A percentile compares a stretch with the other conserved stretches of the same genome.
Evolutionary conservation across 2,113 vertebrate species (phyloP).

Genomic region (Trogon surrucura): DNA sequence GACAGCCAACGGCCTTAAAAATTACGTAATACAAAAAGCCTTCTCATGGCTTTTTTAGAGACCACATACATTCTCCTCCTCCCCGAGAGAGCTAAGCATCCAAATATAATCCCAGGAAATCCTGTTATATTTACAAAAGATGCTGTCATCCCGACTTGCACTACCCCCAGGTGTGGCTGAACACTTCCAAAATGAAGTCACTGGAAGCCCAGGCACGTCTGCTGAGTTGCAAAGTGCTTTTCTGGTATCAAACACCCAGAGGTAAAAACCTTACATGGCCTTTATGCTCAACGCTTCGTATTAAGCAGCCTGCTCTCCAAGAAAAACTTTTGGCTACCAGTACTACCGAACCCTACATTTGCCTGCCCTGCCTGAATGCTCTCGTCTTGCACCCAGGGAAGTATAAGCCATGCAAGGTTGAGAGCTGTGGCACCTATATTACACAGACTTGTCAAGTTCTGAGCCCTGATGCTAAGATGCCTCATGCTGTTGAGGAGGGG

Average conservation of each 20-base stretch:
- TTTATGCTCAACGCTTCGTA: not conserved
- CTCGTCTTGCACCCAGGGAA: not conserved
- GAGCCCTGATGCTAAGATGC: not conserved
- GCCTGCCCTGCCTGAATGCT: fast-evolving
- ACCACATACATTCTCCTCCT: not conserved
- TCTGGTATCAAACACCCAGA: not conserved
- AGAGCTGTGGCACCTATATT: not conserved
- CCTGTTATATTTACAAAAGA: slow-evolving; percentile 23
- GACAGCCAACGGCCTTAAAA: not conserved
- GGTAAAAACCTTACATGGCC: not conserved
- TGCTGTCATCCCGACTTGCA: not conserved
- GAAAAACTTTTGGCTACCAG: not conserved
- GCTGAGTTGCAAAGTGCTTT: not conserved
- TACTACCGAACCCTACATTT: not conserved
- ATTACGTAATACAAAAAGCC: not conserved
- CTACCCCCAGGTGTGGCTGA: not conserved
- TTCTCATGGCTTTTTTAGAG: not conserved
- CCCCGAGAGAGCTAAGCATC: not conserved
- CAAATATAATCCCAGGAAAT: slow-evolving; percentile 57
- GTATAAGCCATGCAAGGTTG: not conserved
- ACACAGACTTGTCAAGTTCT: not conserved
- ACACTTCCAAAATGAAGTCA: not conserved
- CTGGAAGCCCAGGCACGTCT: not conserved
- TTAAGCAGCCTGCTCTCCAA: not conserved
- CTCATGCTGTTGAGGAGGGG: fast-evolving